Evolutionary conservation across 2,797 vertebrate species (phyloP), one percentile per base, ranked within the genome.

Genomic region (Cirrhinus molitorella): DNA sequence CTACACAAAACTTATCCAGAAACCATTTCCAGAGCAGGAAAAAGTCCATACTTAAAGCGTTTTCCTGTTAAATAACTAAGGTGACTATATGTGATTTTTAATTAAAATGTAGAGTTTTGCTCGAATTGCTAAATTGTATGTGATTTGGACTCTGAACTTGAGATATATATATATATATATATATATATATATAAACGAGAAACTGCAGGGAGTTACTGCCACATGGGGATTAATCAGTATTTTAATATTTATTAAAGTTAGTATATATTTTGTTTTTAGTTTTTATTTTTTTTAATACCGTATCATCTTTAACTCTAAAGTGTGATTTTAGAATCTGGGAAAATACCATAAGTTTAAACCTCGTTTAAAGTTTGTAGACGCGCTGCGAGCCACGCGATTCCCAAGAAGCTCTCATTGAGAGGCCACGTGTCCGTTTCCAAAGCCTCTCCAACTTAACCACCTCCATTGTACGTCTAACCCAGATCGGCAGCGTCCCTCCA

Each of bases 391-490:
- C 98, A 97, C 98, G 97, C 98, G 97, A 98, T 96, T 96, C 95
- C 93, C 87, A 93, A 95, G 96, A 95, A 94, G 96, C 96, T 95
- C 96, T 96, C 97, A 97, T 97, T 98, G 96, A 98, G 97, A 96
- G 98, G 98, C 98, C 98, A 99, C 98, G 98, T 99, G 98, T 99
- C 97, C 96, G 96, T 97, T 97, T 98, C 98, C 98, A 99, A 99
- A 99, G 97, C 96, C 97, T 97, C 97, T 99, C 98, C 97, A 99
- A 99, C 97, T 99, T 99, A 99, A 99, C 97, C 98, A 99, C 97
- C 96, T 97, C 98, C 96, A 97, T 99, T 99, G 98, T 99, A 97
- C 96, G 94, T 97, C 97, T 97, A 97, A 98, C 97, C 98, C 97
- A 98, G 97, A 98, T 97, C 95, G 97, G 96, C 97, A 96, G 97